Percentiles rank a stretch among this genome's conserved stretches.
phyloP scores from a whole-genome alignment of 2,113 vertebrate species.

The Otis tarda region DNA sequence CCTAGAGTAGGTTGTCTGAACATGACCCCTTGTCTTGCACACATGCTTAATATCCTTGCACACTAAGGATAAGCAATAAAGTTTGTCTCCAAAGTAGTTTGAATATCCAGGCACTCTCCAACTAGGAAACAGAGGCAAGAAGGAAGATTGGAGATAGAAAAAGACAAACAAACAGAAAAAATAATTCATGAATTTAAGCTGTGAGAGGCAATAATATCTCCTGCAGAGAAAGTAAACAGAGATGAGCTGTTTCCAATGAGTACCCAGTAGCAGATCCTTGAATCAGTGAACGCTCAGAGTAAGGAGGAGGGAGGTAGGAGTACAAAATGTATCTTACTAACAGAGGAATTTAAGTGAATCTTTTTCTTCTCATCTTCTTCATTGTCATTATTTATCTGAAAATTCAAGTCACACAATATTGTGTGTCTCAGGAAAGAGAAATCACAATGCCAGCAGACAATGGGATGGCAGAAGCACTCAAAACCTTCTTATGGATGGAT shows the following conservation, averaged over 20 bases:
- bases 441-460: neutral
- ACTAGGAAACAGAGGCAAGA: neutral
- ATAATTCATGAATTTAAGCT: neutral
- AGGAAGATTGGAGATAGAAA: neutral
- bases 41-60: neutral
- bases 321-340: neutral
- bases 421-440: neutral
- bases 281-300: neutral
- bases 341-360: neutral
- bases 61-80: neutral
- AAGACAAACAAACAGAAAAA: neutral
- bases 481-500: neutral
- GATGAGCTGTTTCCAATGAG: constrained; percentile 23
- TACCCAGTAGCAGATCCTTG: neutral
- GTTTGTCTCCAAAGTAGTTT: neutral
- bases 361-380: neutral
- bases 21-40: neutral
- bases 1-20: neutral
- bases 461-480: neutral
- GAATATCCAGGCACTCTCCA: neutral
- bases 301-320: neutral
- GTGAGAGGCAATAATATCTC: constrained; percentile 10
- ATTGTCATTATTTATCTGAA: neutral
- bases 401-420: neutral
- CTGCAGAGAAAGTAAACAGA: constrained; percentile 40